phyloP scores from a whole-genome alignment of 1,140 invertebrate genomes.

The Hyles euphorbiae region DNA sequence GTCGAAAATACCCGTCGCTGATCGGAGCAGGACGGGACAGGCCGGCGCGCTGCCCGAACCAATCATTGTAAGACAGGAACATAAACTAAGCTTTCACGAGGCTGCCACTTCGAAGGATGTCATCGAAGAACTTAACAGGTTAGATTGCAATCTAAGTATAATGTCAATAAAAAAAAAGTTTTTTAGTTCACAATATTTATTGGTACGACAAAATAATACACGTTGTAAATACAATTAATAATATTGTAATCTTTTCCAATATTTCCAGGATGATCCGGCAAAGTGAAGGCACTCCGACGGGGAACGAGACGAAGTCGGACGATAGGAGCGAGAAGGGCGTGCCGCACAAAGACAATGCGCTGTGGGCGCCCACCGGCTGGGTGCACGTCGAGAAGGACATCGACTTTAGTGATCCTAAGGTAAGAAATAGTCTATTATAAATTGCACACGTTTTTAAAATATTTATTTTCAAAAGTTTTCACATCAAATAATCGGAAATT shows the following conservation, averaged over 20 bases:
- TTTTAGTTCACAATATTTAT: too few relatives aligned
- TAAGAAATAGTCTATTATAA: constrained; percentile 37
- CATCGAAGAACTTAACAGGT: constrained; percentile 84
- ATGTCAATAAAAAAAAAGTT: too few relatives aligned
- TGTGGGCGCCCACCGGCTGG: constrained; percentile 85
- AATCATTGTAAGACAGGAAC: constrained; percentile 68
- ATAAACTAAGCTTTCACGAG: constrained; percentile 80
- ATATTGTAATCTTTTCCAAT: too few relatives aligned
- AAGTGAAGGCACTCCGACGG: constrained; percentile 45
- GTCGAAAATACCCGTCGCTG: constrained; percentile 60
- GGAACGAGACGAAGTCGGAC: constrained; percentile 36
- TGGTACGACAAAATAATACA: too few relatives aligned
- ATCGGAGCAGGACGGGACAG: constrained; percentile 30
- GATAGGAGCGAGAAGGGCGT: constrained; percentile 31
- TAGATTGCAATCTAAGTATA: constrained; percentile 8
- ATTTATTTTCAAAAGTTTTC: too few relatives aligned
- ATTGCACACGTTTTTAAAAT: neutral
- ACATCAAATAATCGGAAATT: too few relatives aligned
- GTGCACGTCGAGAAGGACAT: constrained; percentile 85
- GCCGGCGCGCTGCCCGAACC: constrained; percentile 34
- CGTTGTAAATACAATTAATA: too few relatives aligned
- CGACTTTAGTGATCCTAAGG: constrained; percentile 87
- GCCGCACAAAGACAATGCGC: constrained; percentile 76
- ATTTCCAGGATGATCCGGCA: constrained; percentile 77
- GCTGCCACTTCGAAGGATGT: constrained; percentile 84